phyloP scores from a whole-genome alignment of 2,113 vertebrate species.

The Clarias macrocephalus region DNA sequence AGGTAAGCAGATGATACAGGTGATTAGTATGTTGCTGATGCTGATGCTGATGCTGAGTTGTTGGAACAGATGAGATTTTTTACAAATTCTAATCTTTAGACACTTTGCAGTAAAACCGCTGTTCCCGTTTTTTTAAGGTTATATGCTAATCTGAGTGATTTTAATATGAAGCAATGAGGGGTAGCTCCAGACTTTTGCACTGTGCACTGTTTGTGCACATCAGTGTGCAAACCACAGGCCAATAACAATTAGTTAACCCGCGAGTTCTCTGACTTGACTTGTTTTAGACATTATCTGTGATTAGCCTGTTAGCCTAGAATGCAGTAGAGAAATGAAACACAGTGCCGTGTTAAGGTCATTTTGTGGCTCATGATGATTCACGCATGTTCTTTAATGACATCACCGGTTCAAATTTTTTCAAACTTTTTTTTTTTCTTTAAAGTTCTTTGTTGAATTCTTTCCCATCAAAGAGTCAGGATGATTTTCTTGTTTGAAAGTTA shows the following conservation, averaged over 20 bases:
- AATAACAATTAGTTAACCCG: background rate
- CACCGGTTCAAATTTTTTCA: background rate
- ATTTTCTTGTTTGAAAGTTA: background rate
- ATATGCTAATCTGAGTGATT: too few species aligned
- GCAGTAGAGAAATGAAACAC: background rate
- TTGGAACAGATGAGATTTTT: too few species aligned
- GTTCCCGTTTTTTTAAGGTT: too few species aligned
- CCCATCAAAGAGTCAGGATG: background rate
- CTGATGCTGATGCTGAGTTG: too few species aligned
- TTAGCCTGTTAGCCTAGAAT: background rate
- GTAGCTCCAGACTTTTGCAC: too few species aligned
- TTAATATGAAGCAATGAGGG: too few species aligned
- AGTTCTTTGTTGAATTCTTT: background rate
- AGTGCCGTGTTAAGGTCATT: background rate
- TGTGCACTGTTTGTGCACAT: background rate
- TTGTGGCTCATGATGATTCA: background rate
- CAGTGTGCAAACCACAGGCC: too few species aligned
- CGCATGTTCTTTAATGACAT: background rate
- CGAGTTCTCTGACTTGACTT: background rate
- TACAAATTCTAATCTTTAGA: too few species aligned
- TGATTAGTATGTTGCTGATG: too few species aligned
- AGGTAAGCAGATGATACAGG: too few species aligned
- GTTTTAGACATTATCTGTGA: background rate
- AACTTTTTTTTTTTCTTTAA: background rate
- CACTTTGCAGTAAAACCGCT: too few species aligned